A percentile compares a stretch with the other conserved stretches of the same genome.
Conservation (phyloP, 2,888 invertebrate genomes). For the Apamea monoglypha region DNA sequence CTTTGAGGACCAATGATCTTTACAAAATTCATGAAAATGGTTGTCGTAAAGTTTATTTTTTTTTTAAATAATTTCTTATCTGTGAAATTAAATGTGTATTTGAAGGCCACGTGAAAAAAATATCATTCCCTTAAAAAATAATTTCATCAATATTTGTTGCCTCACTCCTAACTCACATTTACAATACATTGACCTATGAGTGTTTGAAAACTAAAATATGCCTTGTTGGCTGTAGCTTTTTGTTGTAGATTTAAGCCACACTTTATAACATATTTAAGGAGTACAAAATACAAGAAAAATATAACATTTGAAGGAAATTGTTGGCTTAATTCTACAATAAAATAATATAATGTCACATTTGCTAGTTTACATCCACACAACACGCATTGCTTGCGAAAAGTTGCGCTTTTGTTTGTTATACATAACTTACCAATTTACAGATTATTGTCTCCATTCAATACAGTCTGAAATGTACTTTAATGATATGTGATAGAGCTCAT, state of each 20-base stretch:
- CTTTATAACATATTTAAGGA: not conserved
- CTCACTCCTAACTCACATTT: conserved; percentile 58
- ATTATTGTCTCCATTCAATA: conserved; percentile 43
- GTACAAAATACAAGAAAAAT: not conserved
- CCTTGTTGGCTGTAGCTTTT: conserved; percentile 38
- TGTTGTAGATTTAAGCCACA: conserved; percentile 40
- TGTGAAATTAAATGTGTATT: not conserved
- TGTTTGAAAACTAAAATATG: conserved; percentile 37
- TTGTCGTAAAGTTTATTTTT: too few species aligned
- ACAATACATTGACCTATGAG: conserved; percentile 26
- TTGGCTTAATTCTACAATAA: conserved; percentile 45
- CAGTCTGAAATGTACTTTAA: conserved; percentile 64
- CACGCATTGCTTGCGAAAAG: conserved; percentile 60
- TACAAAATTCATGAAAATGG: not conserved
- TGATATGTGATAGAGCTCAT: not conserved
- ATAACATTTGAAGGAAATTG: not conserved
- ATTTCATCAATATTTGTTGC: conserved; percentile 48
- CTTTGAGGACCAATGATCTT: not conserved
- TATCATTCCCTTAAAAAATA: conserved; percentile 17
- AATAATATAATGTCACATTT: conserved; percentile 51
- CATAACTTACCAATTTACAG: conserved; percentile 48
- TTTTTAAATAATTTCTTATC: too few species aligned
- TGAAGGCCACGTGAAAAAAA: conserved; percentile 22
- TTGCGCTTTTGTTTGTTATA: conserved; percentile 60
- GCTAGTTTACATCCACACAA: conserved; percentile 77